Conservation (phyloP, 1,140 invertebrate species). For the Bombus sibiricus region DNA sequence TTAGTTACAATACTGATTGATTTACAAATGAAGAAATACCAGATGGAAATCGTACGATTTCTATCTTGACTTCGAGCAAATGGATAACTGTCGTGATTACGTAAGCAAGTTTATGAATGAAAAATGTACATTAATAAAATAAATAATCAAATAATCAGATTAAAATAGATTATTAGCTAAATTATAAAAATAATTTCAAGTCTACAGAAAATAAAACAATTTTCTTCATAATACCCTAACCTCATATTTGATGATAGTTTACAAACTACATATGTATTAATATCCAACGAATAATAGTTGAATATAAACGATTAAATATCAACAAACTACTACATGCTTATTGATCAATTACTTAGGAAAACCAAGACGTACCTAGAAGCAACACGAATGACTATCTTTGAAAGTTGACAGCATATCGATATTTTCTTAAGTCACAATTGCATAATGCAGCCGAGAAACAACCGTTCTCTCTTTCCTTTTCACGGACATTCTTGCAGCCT, state of each 20-base stretch:
- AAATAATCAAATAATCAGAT: neutral
- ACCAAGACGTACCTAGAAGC: neutral
- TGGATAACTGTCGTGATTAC: neutral
- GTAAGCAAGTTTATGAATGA: neutral
- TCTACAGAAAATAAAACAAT: neutral
- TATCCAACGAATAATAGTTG: neutral
- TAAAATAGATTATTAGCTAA: neutral
- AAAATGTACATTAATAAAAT: too few relatives aligned
- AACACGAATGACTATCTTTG: neutral
- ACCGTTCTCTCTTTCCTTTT: constrained; percentile 10
- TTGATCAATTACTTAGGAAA: neutral
- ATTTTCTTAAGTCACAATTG: constrained; percentile 22
- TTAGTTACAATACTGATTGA: neutral
- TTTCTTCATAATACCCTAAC: neutral
- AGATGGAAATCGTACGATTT: neutral
- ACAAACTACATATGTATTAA: neutral
- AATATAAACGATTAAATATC: neutral
- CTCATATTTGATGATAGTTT: neutral
- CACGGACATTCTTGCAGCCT: constrained; percentile 2
- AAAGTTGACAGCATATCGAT: neutral
- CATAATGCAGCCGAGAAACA: neutral
- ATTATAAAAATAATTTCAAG: neutral
- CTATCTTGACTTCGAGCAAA: neutral
- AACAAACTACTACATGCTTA: neutral
- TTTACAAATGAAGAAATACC: neutral